Conservation (phyloP, 2,113 vertebrate genomes). For the Sylvietta virens region DNA sequence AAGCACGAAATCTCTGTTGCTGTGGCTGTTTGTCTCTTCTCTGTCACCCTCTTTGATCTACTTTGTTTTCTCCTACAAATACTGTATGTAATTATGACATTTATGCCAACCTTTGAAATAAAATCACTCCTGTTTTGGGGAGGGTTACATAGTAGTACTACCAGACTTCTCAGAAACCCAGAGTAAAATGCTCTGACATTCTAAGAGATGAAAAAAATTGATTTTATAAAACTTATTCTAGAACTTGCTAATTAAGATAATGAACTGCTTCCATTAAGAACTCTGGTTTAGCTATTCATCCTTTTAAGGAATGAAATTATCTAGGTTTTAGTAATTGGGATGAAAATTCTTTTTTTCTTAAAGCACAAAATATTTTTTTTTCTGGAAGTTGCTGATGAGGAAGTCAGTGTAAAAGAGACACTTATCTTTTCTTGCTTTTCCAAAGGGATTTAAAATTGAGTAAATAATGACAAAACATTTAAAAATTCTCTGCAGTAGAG, state of each 20-base stretch:
- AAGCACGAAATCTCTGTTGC: slow-evolving; percentile 24
- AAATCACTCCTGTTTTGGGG: slow-evolving; percentile 48
- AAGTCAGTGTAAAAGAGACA: neutral
- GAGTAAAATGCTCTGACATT: slow-evolving; percentile 31
- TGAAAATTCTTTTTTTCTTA: neutral
- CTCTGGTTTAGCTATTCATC: neutral
- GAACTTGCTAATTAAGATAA: slow-evolving; percentile 28
- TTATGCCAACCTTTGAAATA: slow-evolving; percentile 58
- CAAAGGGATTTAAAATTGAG: neutral
- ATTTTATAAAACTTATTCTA: slow-evolving; percentile 22
- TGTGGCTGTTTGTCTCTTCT: slow-evolving; percentile 42
- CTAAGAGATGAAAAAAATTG: slow-evolving; percentile 11
- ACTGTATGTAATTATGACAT: slow-evolving; percentile 60
- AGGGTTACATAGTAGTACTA: slow-evolving; percentile 20
- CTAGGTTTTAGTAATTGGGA: neutral
- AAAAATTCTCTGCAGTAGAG: neutral
- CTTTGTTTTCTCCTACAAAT: slow-evolving; percentile 57
- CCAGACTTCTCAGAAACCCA: neutral
- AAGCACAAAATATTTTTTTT: neutral
- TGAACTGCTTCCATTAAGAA: slow-evolving; percentile 4
- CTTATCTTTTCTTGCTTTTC: neutral
- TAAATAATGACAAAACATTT: neutral
- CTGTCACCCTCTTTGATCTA: slow-evolving; percentile 60
- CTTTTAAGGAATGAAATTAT: neutral
- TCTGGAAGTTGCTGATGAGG: neutral